Evolutionary conservation across 2,113 vertebrate species (phyloP).

Genomic region (Podarcis cretensis): DNA sequence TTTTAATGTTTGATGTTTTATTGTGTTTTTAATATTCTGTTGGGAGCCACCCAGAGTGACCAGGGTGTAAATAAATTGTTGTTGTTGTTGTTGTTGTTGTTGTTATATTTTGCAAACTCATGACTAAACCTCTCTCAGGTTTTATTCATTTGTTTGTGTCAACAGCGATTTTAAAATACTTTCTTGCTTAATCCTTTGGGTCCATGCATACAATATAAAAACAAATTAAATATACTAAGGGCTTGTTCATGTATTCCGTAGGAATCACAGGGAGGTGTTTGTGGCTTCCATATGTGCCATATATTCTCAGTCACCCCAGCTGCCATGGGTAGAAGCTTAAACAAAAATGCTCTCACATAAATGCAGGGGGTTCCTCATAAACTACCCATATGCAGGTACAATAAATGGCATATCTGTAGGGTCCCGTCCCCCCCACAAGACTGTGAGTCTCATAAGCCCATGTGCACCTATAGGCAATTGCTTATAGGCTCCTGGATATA

Average conservation of each 20-base stretch:
- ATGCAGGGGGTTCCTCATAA: not conserved
- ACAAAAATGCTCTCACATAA: not conserved
- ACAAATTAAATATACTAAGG: not conserved
- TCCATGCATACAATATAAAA: not conserved
- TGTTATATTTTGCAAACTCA: not conserved
- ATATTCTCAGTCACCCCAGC: not conserved
- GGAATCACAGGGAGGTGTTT: not conserved
- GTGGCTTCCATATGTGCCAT: not conserved
- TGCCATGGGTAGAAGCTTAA: not conserved
- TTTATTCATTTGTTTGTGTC: not conserved
- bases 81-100: too few relatives aligned
- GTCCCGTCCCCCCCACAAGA: too few relatives aligned
- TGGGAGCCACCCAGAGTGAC: too few relatives aligned
- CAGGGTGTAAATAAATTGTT: too few relatives aligned
- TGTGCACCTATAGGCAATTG: too few relatives aligned
- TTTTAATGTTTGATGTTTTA: too few relatives aligned
- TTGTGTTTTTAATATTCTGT: too few relatives aligned
- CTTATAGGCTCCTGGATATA: too few relatives aligned
- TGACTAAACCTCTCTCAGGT: not conserved
- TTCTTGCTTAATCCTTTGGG: not conserved
- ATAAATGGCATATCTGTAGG: not conserved
- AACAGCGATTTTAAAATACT: not conserved
- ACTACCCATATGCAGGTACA: not conserved
- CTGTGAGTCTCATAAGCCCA: not conserved
- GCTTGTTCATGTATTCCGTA: not conserved